Evolutionary conservation across 2,888 invertebrate genomes (phyloP).

Genomic region (Coenonympha arcania): DNA sequence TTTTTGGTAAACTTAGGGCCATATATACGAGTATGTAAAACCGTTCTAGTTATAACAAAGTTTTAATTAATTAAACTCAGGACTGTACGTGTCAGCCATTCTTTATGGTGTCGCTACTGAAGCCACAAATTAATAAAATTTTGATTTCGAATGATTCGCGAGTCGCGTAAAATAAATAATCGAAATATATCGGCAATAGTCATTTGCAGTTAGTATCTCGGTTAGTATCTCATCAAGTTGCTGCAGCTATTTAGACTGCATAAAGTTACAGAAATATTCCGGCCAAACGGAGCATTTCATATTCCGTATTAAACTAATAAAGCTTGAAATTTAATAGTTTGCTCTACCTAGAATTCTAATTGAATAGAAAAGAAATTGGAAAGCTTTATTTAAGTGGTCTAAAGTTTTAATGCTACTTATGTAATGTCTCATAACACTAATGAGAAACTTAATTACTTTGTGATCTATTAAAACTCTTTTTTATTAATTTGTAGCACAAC

Average conservation of each 20-base stretch:
- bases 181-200: background rate
- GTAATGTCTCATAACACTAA: no score
- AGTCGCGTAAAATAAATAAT: background rate
- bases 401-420: no score
- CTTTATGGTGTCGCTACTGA: background rate
- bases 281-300: background rate
- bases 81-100: background rate
- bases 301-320: background rate
- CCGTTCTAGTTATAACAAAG: no score
- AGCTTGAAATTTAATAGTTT: background rate
- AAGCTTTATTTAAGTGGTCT: background rate
- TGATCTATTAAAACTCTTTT: no score
- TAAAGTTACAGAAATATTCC: no score
- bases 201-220: background rate
- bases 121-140: conserved; percentile 8
- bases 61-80: no score
- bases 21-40: no score
- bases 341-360: background rate
- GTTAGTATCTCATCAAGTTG: background rate
- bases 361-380: background rate
- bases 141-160: conserved; percentile 3
- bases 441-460: no score
- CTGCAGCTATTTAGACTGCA: background rate
- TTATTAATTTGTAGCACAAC: no score
- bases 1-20: no score